A percentile compares a stretch with the other conserved stretches of the same genome.
Evolutionary conservation across 2,888 invertebrate genomes (phyloP).

Genomic region (Luperina nickerlii): DNA sequence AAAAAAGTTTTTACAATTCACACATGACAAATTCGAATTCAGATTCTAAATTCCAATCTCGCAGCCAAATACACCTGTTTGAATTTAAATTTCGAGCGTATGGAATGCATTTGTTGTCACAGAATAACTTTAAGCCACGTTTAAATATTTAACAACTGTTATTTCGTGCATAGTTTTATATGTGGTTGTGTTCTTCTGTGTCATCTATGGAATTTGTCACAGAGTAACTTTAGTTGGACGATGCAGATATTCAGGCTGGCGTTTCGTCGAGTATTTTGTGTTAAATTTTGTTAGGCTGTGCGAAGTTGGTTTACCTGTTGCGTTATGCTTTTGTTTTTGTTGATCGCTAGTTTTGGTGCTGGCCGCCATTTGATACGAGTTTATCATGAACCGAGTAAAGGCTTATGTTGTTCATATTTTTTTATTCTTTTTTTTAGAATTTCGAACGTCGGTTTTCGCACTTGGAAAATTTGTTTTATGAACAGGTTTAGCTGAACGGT

Average conservation of each 20-base stretch:
- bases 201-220: slow-evolving; percentile 59
- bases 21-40: slow-evolving; percentile 40
- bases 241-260: slow-evolving; percentile 15
- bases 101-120: slow-evolving; percentile 63
- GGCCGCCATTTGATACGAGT: slow-evolving; percentile 76
- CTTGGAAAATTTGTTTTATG: slow-evolving; percentile 65
- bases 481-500: slow-evolving; percentile 54
- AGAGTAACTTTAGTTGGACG: slow-evolving; percentile 31
- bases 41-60: slow-evolving; percentile 65
- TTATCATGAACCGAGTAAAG: slow-evolving; percentile 69
- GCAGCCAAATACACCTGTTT: slow-evolving; percentile 65
- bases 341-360: slow-evolving; percentile 80
- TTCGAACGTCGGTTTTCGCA: slow-evolving; percentile 59
- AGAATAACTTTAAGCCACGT: slow-evolving; percentile 48
- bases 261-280: slow-evolving; percentile 18
- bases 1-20: slow-evolving; percentile 30
- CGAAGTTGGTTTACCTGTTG: slow-evolving; percentile 79
- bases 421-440: slow-evolving; percentile 58
- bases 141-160: slow-evolving; percentile 49
- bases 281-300: slow-evolving; percentile 46
- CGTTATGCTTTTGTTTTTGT: slow-evolving; percentile 83
- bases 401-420: slow-evolving; percentile 66
- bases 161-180: slow-evolving; percentile 36
- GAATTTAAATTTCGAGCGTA: slow-evolving; percentile 64
- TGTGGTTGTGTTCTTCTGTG: slow-evolving; percentile 53